phyloP scores from a whole-genome alignment of 2,888 invertebrate genomes.

The Amorpha juglandis region DNA sequence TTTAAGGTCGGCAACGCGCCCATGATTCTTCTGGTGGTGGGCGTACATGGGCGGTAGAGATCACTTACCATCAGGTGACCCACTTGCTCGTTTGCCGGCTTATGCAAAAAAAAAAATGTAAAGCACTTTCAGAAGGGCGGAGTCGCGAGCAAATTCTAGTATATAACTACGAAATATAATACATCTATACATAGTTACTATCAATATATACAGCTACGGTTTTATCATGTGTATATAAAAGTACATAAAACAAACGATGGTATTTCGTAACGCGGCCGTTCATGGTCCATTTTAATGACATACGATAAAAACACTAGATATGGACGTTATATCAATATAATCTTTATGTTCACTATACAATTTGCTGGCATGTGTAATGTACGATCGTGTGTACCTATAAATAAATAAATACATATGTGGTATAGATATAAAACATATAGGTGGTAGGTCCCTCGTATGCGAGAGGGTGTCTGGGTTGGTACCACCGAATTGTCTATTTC shows the following conservation, averaged over 20 bases:
- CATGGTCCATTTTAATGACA: slow-evolving; percentile 72
- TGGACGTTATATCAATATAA: slow-evolving; percentile 60
- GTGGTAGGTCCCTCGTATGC: too few species aligned
- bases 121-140: too few species aligned
- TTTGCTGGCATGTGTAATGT: slow-evolving; percentile 14
- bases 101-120: too few species aligned
- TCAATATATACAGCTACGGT: background rate
- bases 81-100: too few species aligned
- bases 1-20: too few species aligned
- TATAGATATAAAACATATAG: background rate
- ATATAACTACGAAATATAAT: background rate
- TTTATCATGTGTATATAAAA: slow-evolving; percentile 3
- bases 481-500: too few species aligned
- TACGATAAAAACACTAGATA: slow-evolving; percentile 70
- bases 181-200: background rate
- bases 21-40: too few species aligned
- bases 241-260: slow-evolving; percentile 40
- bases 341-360: slow-evolving; percentile 50
- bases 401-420: slow-evolving; percentile 26
- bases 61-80: too few species aligned
- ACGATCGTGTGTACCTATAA: slow-evolving; percentile 34
- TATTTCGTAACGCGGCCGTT: slow-evolving; percentile 64
- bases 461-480: too few species aligned
- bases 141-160: too few species aligned
- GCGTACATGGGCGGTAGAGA: too few species aligned